Base-by-base conservation (phyloP, 2,113 vertebrate genomes). In the Aramus guarauna region DNA sequence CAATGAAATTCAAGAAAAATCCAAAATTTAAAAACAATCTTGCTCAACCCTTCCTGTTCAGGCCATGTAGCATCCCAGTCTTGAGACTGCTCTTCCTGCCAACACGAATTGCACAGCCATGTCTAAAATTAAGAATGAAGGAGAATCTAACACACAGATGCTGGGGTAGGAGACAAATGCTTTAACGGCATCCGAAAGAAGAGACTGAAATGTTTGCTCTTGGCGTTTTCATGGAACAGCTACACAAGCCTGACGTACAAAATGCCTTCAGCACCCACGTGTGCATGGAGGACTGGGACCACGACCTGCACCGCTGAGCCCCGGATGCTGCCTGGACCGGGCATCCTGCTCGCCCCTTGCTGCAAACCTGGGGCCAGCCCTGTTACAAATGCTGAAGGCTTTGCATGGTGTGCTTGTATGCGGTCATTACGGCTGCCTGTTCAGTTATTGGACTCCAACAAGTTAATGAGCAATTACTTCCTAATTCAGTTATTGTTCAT, bases 291-390 rank as follows among this genome's bases (percentile, higher is more conserved):
- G n/a, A 26, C 24, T 8, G 23, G 34, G 55, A 47, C 36, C 47
- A 12, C 2, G 7, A 41, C 27, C 29, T 4, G 39, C 71, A 18
- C 23, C 7, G 0, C 37, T 8, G 11, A 32, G 19, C 78, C 29
- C 39, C 5, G 27, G 16, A 18, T 1, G 1, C 1, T 24, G 12
- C 53, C 60, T 12, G 64, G 20, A 41, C 12, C 2, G 0, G 11
- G 26, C 8, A 2, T 23, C 67, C 82, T 15, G 13, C 52, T 53
- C 6, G 0, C 4, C 29, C 59, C 59, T 34, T 5, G 1, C 66
- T 18, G 29, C 19, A 15, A 59, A 53, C 18, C 39, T 16, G 7
- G 0, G 4, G 12, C 45, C 72, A 55, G 45, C 12, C 34, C n/a
- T 3, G 0, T 8, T 5, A 13, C 64, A 15, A 53, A 45, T 19